These are phyloP conservation scores for Euzophera pinguis DNA, from an alignment of 2,888 invertebrate species.

Conservation along the genomic window DNA sequence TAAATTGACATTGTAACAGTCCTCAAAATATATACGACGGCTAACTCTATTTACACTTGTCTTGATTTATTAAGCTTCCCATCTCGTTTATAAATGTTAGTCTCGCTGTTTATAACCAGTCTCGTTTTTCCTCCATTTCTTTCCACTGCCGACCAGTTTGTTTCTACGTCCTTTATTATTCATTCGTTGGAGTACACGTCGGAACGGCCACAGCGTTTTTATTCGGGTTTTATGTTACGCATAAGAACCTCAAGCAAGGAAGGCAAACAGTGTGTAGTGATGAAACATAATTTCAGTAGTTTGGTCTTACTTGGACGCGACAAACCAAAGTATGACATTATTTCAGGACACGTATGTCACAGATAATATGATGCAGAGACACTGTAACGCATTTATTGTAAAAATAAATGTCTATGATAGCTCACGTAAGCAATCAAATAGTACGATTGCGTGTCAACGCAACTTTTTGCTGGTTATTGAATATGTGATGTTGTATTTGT, in stretches of 20 bases:
- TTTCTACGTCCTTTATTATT: slow-evolving; percentile 10
- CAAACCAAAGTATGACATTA: slow-evolving; percentile 59
- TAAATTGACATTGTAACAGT: slow-evolving; percentile 5
- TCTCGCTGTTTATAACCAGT: slow-evolving; percentile 5
- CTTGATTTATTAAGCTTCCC: slow-evolving; percentile 2
- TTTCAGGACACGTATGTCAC: slow-evolving; percentile 71
- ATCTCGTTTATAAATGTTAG: slow-evolving; percentile 4
- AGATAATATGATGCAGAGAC: slow-evolving; percentile 71
- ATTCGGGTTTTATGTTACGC: slow-evolving; percentile 21
- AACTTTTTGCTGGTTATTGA: not conserved
- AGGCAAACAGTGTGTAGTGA: slow-evolving; percentile 26
- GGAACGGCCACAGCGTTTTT: slow-evolving; percentile 6
- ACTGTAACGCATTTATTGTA: slow-evolving; percentile 71
- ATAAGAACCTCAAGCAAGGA: slow-evolving; percentile 19
- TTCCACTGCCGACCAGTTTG: not conserved
- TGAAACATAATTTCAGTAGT: slow-evolving; percentile 50
- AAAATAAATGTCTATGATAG: slow-evolving; percentile 46
- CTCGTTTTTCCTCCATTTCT: slow-evolving; percentile 7
- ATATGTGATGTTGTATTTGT: no score
- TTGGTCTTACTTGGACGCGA: slow-evolving; percentile 42
- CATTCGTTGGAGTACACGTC: slow-evolving; percentile 1
- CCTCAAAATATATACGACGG: slow-evolving; percentile 1
- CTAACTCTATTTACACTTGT: not conserved
- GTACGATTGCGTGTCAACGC: not conserved
- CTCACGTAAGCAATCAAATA: slow-evolving; percentile 39